These are phyloP conservation scores for Zoanthus sansibaricus DNA, from an alignment of 92 coral and sea anemone genomes.

Conservation along the genomic window DNA sequence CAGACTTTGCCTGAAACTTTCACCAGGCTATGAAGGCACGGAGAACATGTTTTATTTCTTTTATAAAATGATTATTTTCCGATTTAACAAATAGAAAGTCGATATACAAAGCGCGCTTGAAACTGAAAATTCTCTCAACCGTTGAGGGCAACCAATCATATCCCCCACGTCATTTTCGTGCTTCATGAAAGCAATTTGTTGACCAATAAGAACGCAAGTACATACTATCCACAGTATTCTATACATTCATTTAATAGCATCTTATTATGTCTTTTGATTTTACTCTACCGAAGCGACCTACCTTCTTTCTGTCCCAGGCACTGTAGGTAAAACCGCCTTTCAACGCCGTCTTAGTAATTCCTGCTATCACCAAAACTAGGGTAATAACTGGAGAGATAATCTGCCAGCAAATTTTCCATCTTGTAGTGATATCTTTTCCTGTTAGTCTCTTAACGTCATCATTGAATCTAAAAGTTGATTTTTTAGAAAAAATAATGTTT, in stretches of 20 bases:
- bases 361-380: conserved; percentile 78
- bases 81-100: too few species aligned
- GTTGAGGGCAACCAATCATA: too few species aligned
- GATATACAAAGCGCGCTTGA: too few species aligned
- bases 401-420: conserved; percentile 96
- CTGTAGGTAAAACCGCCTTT: conserved; percentile 64
- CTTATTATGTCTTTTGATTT: neutral
- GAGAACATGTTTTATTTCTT: too few species aligned
- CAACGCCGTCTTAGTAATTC: conserved; percentile 68
- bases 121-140: too few species aligned
- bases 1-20: too few species aligned
- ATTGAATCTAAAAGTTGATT: conserved; percentile 69
- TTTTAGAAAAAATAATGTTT: neutral
- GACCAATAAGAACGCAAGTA: too few species aligned
- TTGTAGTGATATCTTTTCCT: conserved; percentile 68
- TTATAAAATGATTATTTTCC: too few species aligned
- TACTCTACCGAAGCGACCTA: conserved; percentile 3
- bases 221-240: too few species aligned
- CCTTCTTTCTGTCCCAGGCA: conserved; percentile 92
- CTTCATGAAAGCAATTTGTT: too few species aligned
- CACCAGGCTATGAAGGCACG: too few species aligned
- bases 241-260: neutral
- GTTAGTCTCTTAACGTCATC: conserved; percentile 81
- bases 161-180: too few species aligned
- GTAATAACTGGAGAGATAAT: conserved; percentile 87